Evolutionary conservation across 23 tunicate genomes (phyloP), one percentile per base, ranked within the genome.

Genomic region (Corella eumyota): DNA sequence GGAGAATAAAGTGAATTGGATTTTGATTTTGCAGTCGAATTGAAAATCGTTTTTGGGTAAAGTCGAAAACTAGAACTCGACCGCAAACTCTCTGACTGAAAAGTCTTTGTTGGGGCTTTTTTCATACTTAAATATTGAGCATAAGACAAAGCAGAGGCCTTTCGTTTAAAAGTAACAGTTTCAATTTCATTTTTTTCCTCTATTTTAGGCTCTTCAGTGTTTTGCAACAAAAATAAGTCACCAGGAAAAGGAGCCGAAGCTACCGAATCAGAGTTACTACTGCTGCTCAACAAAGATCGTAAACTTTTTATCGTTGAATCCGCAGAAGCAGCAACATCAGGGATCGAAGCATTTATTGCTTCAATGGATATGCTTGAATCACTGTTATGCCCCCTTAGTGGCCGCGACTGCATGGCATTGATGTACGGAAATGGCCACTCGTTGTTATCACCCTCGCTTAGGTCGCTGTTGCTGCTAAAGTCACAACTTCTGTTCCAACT

Each of bases 301-400:
- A 58, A 56, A 19, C 78, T 58, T 29, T 51, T 73, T 29, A 85
- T 19, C 3, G 95, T 77, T 37, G 88, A 88, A 45, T 88, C 72
- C 9, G 96, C 96, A 26, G 96, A 86, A 1, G 80, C 86, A 2
- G 94, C 95, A 20, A 88, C 96, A 52, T 88, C 96, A 11, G 96
- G 96, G 13, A 79, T 66, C 30, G 73, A 35, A 5, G 60, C 49
- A 22, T 44, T 67, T 1, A 49, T 32, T 34, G 74, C 55, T 0
- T 76, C 53, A 25, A 64, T 75, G 9, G 69, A 30, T 1, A 75
- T 46, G 4, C 73, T 65, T 1, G 82, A 52, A 30, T 75, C 82
- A 36, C 82, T 75, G 35, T 58, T 73, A 72, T 73, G 66, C 36
- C 64, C 64, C 49, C 72, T 66, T 45, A 72, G 73, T n/a, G 82